A percentile compares a stretch with the other conserved stretches of the same genome.
phyloP scores from a whole-genome alignment of 2,113 vertebrate species.

The Mustelus asterias region DNA sequence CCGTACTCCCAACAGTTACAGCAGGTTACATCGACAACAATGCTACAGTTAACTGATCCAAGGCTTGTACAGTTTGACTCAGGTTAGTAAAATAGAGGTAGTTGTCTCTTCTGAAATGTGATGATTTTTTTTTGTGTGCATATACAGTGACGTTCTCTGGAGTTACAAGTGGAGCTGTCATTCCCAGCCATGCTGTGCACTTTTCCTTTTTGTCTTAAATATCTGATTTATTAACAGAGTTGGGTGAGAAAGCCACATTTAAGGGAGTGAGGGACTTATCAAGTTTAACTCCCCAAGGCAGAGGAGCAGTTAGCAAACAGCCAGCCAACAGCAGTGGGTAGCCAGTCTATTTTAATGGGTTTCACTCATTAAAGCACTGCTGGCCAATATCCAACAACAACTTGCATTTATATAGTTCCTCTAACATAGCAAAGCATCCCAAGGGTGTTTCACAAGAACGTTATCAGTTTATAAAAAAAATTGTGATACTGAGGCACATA shows the following conservation, averaged over 20 bases:
- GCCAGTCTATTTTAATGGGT: background rate
- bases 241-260: background rate
- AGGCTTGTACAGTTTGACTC: constrained; percentile 86
- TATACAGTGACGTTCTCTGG: background rate
- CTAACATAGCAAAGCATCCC: background rate
- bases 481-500: background rate
- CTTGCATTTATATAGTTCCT: background rate
- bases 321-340: background rate
- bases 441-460: background rate
- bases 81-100: constrained; percentile 55
- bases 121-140: background rate
- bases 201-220: background rate
- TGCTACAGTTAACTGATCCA: constrained; percentile 72
- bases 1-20: constrained; percentile 64
- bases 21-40: constrained; percentile 50
- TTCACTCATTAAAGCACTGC: background rate
- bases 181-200: background rate
- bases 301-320: background rate
- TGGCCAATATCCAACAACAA: background rate
- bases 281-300: background rate
- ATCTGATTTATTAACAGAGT: background rate
- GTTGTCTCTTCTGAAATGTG: background rate
- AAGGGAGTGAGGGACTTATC: background rate
- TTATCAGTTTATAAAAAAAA: background rate
- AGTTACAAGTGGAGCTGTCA: background rate